Evolutionary conservation across 1,140 invertebrate genomes (phyloP).

Genomic region (Drosophila sulfurigaster): DNA sequence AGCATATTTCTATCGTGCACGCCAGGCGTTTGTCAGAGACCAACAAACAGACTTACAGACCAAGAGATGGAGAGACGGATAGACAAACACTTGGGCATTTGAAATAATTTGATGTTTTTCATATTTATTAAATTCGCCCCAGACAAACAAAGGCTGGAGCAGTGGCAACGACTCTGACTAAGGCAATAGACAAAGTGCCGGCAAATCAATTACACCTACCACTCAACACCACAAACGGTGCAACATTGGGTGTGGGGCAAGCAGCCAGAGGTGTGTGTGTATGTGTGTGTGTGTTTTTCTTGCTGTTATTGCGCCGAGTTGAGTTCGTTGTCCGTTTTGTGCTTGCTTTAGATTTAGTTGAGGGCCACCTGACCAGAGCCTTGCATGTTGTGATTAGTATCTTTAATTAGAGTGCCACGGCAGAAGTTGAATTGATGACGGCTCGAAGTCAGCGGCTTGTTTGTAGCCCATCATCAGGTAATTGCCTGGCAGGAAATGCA

Average conservation of each 20-base stretch:
- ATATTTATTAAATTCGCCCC: conserved; percentile 79
- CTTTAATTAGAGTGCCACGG: conserved; percentile 74
- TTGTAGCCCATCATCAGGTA: conserved; percentile 77
- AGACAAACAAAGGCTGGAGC: conserved; percentile 43
- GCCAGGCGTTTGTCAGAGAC: conserved; percentile 68
- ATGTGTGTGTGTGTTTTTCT: neutral
- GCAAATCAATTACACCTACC: conserved; percentile 76
- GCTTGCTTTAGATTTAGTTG: conserved; percentile 2
- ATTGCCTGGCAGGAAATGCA: conserved; percentile 81
- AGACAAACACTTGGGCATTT: conserved; percentile 71
- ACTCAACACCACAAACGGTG: conserved; percentile 46
- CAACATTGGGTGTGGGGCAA: neutral
- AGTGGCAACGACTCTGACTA: neutral
- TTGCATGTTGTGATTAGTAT: conserved; percentile 78
- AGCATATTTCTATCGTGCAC: conserved; percentile 73
- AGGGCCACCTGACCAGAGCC: neutral
- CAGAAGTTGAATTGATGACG: conserved; percentile 72
- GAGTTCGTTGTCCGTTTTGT: conserved; percentile 75
- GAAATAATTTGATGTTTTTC: conserved; percentile 83
- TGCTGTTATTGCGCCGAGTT: conserved; percentile 17
- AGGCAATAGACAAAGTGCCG: conserved; percentile 68
- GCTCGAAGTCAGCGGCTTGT: conserved; percentile 75
- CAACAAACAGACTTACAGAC: conserved; percentile 36
- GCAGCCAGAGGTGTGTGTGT: conserved; percentile 3
- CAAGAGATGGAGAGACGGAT: conserved; percentile 21